phyloP scores from a whole-genome alignment of 1,140 invertebrate genomes.

The Notospermus geniculatus region DNA sequence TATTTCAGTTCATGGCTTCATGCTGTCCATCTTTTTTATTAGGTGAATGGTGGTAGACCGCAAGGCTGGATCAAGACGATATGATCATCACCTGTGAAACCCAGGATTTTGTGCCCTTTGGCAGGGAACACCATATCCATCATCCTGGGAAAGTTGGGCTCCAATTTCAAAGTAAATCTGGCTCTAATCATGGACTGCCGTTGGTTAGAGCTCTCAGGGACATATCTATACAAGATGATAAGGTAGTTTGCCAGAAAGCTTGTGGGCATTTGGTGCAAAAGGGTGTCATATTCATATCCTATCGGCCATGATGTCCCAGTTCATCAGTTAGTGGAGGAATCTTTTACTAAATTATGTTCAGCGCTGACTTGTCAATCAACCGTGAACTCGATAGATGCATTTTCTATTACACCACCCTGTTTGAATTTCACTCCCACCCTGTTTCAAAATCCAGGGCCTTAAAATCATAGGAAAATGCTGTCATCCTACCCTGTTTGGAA shows the following conservation, averaged over 20 bases:
- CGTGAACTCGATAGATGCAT: too few species aligned
- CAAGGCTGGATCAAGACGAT: conserved; percentile 41
- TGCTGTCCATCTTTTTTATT: too few species aligned
- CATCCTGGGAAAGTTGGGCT: conserved; percentile 70
- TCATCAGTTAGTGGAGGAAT: too few species aligned
- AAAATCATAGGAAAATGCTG: too few species aligned
- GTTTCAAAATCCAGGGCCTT: too few species aligned
- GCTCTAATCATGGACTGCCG: conserved; percentile 45
- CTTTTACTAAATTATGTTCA: too few species aligned
- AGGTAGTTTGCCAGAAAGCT: background rate
- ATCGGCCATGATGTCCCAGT: too few species aligned
- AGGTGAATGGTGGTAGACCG: too few species aligned
- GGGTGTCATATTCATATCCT: background rate
- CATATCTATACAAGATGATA: conserved; percentile 44
- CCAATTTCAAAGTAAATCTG: conserved; percentile 27
- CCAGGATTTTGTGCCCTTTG: conserved; percentile 86
- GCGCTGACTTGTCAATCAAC: background rate
- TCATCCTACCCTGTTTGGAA: too few species aligned
- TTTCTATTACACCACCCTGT: too few species aligned
- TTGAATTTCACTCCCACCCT: too few species aligned
- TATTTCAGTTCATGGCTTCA: too few species aligned
- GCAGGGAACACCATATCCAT: conserved; percentile 72
- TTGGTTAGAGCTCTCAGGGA: conserved; percentile 52
- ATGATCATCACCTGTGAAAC: conserved; percentile 56
- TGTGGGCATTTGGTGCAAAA: background rate